Evolutionary conservation across 2,888 invertebrate species (phyloP), one percentile per base, ranked within the genome.

Genomic region (Pilophorus perplexus): DNA sequence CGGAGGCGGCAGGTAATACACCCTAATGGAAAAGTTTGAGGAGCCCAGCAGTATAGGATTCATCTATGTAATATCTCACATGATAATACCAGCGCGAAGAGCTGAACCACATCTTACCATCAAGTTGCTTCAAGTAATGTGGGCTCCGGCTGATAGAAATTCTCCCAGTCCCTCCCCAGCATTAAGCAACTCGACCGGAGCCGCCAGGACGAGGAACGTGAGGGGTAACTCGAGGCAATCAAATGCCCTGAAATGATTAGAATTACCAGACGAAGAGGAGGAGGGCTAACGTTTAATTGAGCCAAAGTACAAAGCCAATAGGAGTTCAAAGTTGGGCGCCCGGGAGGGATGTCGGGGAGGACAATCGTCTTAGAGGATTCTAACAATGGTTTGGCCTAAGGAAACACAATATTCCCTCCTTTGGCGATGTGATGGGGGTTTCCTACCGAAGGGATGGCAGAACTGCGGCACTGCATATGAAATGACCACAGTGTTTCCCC

Each of bases 321-420:
- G 52, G 54, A 64, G 64, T 64, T 54, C 52, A 64, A 64, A 52
- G 52, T 64, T 64, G 64, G 28, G 54, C 20, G 42, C 27, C 18
- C 46, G 38, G 27, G 46, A 18, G 60, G 38, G 20, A 40, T 28
- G 48, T 38, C 23, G 64, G 52, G 64, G 28, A 33, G 64, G 54
- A 64, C 64, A 64, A 64, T 64, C 64, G 64, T 64, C 64, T 64
- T 64, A 64, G 54, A 64, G 64, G 64, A 64, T 52, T 64, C 64
- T 38, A 64, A 64, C 64, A 64, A 64, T 64, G 42, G 64, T 54
- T 64, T 28, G 60, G 60, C 60, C 60, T 60, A 60, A 60, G 60
- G 60, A 64, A 64, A 54, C 64, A 64, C 64, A 64, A 64, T 64
- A 64, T 64, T 52, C 64, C 52, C 23, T 52, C 44, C 60, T 60